These are phyloP conservation scores for Spheniscus mendiculus DNA, from an alignment of 2,113 vertebrate genomes.

Conservation along the genomic window DNA sequence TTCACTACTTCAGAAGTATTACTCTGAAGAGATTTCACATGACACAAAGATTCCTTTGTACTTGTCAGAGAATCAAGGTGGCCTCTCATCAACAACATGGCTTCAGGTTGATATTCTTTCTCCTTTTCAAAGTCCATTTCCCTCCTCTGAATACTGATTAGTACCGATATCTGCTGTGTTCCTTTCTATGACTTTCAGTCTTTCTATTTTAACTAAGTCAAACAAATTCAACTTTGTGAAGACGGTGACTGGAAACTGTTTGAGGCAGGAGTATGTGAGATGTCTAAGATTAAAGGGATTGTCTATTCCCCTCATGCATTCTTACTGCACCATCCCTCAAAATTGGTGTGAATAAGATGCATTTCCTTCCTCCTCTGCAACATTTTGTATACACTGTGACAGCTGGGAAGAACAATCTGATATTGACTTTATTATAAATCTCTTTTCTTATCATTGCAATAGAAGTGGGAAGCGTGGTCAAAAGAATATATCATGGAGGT, in stretches of 20 bases:
- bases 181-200: not conserved
- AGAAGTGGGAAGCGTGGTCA: not conserved
- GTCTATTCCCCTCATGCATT: not conserved
- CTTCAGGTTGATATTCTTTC: conserved; percentile 17
- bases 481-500: not conserved
- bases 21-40: conserved; percentile 25
- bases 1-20: conserved; percentile 6
- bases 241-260: not conserved
- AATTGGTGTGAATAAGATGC: not conserved
- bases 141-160: conserved; percentile 42
- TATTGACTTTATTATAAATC: not conserved
- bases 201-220: not conserved
- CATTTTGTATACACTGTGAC: not conserved
- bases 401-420: not conserved
- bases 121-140: not conserved
- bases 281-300: not conserved
- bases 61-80: conserved; percentile 53
- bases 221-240: not conserved
- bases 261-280: not conserved
- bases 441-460: not conserved
- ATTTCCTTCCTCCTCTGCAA: not conserved
- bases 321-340: not conserved
- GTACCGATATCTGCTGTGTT: not conserved
- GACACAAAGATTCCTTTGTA: conserved; percentile 12
- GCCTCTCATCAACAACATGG: conserved; percentile 41